Evolutionary conservation across 2,113 vertebrate genomes (phyloP), one percentile per base, ranked within the genome.

Genomic region (Paralichthys olivaceus): DNA sequence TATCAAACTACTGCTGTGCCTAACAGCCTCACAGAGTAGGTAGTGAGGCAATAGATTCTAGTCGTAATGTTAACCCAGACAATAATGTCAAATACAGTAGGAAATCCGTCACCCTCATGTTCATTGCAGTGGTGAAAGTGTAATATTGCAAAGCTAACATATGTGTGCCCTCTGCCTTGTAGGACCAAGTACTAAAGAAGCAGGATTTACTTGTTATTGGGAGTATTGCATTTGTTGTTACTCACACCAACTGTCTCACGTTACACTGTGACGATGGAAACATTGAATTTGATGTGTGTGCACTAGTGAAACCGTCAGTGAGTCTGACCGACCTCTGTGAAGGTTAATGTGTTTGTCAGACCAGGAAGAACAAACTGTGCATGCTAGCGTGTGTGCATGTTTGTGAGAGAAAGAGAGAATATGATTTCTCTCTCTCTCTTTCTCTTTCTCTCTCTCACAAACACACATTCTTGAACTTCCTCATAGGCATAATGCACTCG

Each of bases 341-440:
- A 64, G 61, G 60, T 37, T 62, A 23, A 82, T 64, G 45, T 45
- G 5, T 75, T 62, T 65, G 17, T 69, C 56, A 78, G 56, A 59
- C 26, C 49, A 73, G 72, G 59, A 71, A 63, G 64, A 29, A 4
- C 53, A 22, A 53, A 49, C 14, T 49, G 51, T 20, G 2, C 20
- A 22, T 40, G 47, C 28, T 32, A 45, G 47, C 4, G 1, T 45
- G 43, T 45, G 43, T 15, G 14, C 3, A 2, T 4, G 43, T 45
- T 9, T 45, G 43, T 15, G 43, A 45, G 43, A 45, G 14, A 45
- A 2, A 45, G 43, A 45, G 43, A 4, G 43, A 3, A 8, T n/a
- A 1, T n/a, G 53, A 54, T 26, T 5, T 25, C 2, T 23, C 12
- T 19, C 55, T n/a, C 2, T 43, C 47, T 72, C 32, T n/a, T 72